Evolutionary conservation across 2,888 invertebrate species (phyloP).

Genomic region (Chelonus formosanus): DNA sequence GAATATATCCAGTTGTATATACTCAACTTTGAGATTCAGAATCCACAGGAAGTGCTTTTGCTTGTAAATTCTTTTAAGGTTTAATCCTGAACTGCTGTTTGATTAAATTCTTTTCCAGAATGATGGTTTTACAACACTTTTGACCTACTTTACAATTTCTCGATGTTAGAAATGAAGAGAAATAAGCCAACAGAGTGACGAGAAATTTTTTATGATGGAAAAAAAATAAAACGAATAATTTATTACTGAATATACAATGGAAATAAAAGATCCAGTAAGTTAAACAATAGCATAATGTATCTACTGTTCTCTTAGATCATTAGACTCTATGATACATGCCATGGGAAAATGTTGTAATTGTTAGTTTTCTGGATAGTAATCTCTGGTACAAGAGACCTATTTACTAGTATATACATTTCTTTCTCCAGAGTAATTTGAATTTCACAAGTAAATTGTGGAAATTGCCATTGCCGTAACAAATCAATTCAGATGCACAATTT

Average conservation of each 20-base stretch:
- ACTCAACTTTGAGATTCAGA: slow-evolving; percentile 22
- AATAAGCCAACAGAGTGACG: neutral
- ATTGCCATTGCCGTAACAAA: slow-evolving; percentile 17
- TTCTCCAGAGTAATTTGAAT: slow-evolving; percentile 3
- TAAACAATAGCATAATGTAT: too few relatives aligned
- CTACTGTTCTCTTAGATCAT: too few relatives aligned
- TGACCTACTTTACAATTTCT: slow-evolving; percentile 20
- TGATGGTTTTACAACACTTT: slow-evolving; percentile 20
- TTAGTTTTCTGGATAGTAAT: slow-evolving; percentile 4
- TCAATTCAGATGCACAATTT: slow-evolving; percentile 22
- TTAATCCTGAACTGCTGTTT: slow-evolving; percentile 26
- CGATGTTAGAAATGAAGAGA: neutral
- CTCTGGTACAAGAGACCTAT: slow-evolving; percentile 6
- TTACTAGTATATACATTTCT: slow-evolving; percentile 7
- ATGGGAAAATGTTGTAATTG: too few relatives aligned
- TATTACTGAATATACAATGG: too few relatives aligned
- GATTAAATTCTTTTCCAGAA: slow-evolving; percentile 29
- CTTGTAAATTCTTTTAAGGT: slow-evolving; percentile 37
- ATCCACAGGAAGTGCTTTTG: slow-evolving; percentile 39
- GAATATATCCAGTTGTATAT: slow-evolving; percentile 8
- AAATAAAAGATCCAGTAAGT: too few relatives aligned
- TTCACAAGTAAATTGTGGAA: too few relatives aligned
- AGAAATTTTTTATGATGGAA: too few relatives aligned
- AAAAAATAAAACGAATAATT: neutral
- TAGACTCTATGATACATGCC: too few relatives aligned